phyloP scores from a whole-genome alignment of 2,797 vertebrate genomes.

The Falco columbarius region DNA sequence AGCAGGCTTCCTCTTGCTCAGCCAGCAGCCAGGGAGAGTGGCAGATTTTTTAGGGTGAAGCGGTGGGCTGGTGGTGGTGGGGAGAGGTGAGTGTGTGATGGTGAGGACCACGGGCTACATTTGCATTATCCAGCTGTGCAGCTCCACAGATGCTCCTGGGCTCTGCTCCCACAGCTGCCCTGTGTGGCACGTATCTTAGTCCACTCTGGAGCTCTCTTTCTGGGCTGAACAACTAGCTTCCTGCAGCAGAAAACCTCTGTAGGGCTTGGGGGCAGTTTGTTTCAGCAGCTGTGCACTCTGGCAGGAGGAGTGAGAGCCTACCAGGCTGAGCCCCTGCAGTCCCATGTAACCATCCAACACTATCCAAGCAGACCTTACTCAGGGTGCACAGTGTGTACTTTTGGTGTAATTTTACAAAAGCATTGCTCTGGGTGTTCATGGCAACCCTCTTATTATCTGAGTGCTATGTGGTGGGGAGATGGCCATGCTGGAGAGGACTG shows the following conservation, averaged over 20 bases:
- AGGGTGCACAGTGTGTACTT: background rate
- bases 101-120: background rate
- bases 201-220: background rate
- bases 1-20: background rate
- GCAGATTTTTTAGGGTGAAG: background rate
- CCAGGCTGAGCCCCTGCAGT: background rate
- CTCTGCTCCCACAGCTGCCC: background rate
- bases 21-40: background rate
- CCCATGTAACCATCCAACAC: background rate
- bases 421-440: background rate
- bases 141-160: background rate
- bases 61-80: background rate
- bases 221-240: background rate
- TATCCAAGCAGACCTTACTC: background rate
- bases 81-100: background rate
- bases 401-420: background rate
- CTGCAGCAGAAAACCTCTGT: background rate
- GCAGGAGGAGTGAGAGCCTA: background rate
- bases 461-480: background rate
- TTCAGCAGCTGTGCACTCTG: background rate
- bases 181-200: rapidly evolving
- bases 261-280: background rate
- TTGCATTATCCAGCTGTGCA: background rate
- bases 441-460: background rate
- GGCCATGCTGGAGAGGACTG: background rate